Conservation (phyloP, 2,113 vertebrate genomes). For the Eolophus roseicapilla region DNA sequence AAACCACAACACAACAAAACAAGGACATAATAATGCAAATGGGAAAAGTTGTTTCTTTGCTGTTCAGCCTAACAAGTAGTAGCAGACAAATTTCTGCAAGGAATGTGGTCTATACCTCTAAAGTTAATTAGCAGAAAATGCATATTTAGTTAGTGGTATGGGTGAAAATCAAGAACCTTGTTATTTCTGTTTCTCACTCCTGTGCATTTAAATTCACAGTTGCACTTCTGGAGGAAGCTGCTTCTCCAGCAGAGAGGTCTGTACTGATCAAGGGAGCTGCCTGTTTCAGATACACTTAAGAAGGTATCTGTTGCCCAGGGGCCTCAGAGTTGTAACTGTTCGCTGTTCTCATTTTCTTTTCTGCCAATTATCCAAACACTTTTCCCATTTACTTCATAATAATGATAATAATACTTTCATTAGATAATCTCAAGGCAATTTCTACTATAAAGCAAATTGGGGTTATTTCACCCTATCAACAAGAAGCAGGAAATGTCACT, state of each 20-base stretch:
- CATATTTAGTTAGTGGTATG: constrained; percentile 26
- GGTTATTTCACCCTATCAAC: constrained; percentile 36
- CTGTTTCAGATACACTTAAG: constrained; percentile 41
- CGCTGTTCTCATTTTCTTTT: constrained; percentile 51
- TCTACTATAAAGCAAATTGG: constrained; percentile 46
- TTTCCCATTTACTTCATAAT: constrained; percentile 45
- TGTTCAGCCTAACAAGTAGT: background rate
- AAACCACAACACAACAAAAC: background rate
- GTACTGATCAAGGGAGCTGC: constrained; percentile 34
- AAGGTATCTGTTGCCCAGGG: constrained; percentile 55
- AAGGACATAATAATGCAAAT: background rate
- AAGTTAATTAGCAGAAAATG: constrained; percentile 48
- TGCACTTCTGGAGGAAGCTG: constrained; percentile 1
- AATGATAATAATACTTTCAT: constrained; percentile 56
- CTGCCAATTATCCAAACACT: constrained; percentile 50
- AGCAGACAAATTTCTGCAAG: background rate
- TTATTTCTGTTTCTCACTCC: background rate
- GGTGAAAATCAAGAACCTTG: constrained; percentile 33
- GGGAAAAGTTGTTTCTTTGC: background rate
- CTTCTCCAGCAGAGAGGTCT: constrained; percentile 45
- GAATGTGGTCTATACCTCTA: background rate
- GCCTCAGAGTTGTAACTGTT: constrained; percentile 37
- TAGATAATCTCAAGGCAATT: constrained; percentile 57
- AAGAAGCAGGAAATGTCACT: constrained; percentile 35
- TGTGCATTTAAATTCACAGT: constrained; percentile 41